Conservation (phyloP, 2,888 invertebrate genomes). For the Pristionchus arcanus region DNA sequence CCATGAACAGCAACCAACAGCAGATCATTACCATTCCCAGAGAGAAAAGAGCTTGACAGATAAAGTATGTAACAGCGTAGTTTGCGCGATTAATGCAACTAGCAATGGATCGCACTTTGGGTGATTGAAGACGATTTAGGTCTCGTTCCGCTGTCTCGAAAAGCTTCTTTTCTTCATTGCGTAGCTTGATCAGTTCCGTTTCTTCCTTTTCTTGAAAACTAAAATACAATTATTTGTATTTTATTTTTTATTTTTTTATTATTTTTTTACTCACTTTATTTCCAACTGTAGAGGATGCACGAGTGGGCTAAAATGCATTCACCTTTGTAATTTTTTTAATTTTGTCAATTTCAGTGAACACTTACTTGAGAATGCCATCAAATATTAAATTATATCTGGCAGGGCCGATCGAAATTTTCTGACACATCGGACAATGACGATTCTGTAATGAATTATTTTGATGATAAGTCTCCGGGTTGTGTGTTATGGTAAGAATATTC, state of each 20-base stretch:
- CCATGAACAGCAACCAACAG: too few species aligned
- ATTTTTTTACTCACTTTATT: not conserved
- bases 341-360: not conserved
- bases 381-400: not conserved
- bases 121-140: not conserved
- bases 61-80: too few species aligned
- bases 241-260: not conserved
- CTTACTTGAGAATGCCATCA: not conserved
- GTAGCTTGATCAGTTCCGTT: not conserved
- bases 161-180: not conserved
- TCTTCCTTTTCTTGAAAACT: not conserved
- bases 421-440: not conserved
- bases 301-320: not conserved
- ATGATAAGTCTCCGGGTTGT: too few species aligned
- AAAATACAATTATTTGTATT: not conserved
- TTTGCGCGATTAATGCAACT: not conserved
- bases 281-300: not conserved
- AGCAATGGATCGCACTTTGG: not conserved
- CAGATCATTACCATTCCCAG: too few species aligned
- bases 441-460: not conserved
- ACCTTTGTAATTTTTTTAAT: not conserved
- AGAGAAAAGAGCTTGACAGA: too few species aligned
- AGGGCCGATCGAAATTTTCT: not conserved
- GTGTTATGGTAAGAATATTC: too few species aligned
- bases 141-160: not conserved